Base-by-base conservation (phyloP, 2,113 vertebrate species). In the Burhinus oedicnemus region DNA sequence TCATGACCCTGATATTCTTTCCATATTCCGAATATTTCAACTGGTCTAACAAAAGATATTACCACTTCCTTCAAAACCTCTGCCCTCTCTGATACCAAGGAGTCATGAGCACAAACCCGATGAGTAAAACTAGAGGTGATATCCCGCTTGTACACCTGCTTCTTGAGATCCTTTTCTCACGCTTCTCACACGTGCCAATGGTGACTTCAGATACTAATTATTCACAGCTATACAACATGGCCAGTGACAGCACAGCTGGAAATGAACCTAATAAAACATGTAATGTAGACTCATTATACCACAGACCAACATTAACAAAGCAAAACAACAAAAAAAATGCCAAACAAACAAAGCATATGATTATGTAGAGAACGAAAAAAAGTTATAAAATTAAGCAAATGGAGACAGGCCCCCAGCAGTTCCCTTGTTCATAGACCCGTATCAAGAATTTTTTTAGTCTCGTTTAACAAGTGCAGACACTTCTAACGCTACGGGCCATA, bases 111-210 rank as follows among this genome's bases (percentile, higher is more conserved):
- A 75, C 55, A 81, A 69, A 68, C 8, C 5, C 3, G 1, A 14
- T 2, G 2, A 57, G 20, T 15, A 42, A 69, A 66, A 82, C 6
- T 26, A 81, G 21, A 54, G 38, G 20, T 66, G 3, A 72, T 34
- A 65, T 19, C 26, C 34, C 2, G 0, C 54, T 55, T 42, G 11
- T 26, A 86, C 14, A 47, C 7, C 18, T 47, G 26, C 47, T 69
- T 66, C 52, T 60, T 9, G 1, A 79, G 54, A 57, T 58, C 32
- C 13, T 76, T 76, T 86, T 55, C 68, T 62, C 15, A 32, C 0
- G 1, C 15, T 55, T 91, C 29, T 61, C 42, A 34, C 7, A 32
- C 0, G 0, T 44, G 29, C 12, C 32, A 25, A 4, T 23, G 25
- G 55, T 78, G 65, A 58, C 42, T 80, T 83, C 81, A 58, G 51